Evolutionary conservation across 2,888 invertebrate species (phyloP), one percentile per base, ranked within the genome.

Genomic region (Drosophila demipolita): DNA sequence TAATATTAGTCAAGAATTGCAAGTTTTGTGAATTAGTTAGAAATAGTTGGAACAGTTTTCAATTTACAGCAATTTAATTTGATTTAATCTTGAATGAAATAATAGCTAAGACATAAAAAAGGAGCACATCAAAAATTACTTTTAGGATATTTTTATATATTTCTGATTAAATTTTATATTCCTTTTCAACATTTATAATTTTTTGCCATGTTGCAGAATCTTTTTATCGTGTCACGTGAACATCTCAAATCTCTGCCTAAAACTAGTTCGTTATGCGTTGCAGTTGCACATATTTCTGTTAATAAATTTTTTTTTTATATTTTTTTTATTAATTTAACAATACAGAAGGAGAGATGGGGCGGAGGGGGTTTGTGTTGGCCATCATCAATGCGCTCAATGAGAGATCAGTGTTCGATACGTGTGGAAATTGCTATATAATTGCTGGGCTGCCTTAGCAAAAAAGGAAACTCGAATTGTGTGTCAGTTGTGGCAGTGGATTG

Each of bases 391-490:
- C 72, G 77, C 74, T 68, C 83, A 76, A 87, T 86, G 76, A 86
- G 76, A 88, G 84, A 90, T 90, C 89, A 82, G 73, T 84, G 83
- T 74, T 88, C 83, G 83, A 90, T 89, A 80, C 82, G 89, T 85
- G 87, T 82, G 88, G 88, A 90, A 89, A 90, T 89, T 84, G 83
- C 84, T 77, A 82, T 87, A 86, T 89, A 89, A 89, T 89, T 90
- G 89, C 84, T 67, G 65, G 23, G 80, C 66, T 80, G 74, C 80
- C 52, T 49, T 42, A 57, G 70, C 68, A 66, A 38, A 79, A 84
- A 80, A 87, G 82, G 82, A 84, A 87, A 86, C 82, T 78, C 63
- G 68, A 73, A 66, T 75, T 80, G 82, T 75, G 70, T 79, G 81
- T 79, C 82, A 79, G 77, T 66, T 59, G 75, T 70, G 53, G 40